These are phyloP conservation scores for Agrypnus murinus DNA, from an alignment of 2,888 invertebrate genomes.

Conservation along the genomic window DNA sequence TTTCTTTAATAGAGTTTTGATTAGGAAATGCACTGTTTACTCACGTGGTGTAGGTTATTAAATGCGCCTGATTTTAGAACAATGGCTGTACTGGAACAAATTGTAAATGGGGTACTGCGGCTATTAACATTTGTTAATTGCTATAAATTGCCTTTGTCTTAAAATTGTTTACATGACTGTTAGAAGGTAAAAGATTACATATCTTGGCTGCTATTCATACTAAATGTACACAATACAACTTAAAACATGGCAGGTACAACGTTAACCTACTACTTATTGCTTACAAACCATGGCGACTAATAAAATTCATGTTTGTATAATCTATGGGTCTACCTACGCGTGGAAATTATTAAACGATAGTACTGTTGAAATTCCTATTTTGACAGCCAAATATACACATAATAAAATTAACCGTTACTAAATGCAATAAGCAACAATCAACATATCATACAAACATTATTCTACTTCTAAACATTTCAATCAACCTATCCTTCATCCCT, in stretches of 20 bases:
- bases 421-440: too few species aligned
- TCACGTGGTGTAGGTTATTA: slow-evolving; percentile 30
- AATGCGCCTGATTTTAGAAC: slow-evolving; percentile 31
- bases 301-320: too few species aligned
- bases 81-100: slow-evolving; percentile 38
- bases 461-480: too few species aligned
- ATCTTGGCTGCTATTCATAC: slow-evolving; percentile 4
- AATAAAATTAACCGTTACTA: too few species aligned
- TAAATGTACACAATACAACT: background rate
- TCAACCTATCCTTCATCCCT: too few species aligned
- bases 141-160: slow-evolving; percentile 32
- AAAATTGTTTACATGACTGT: slow-evolving; percentile 23
- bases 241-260: background rate
- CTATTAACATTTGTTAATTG: slow-evolving; percentile 29
- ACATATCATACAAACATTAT: too few species aligned
- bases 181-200: slow-evolving; percentile 10
- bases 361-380: too few species aligned
- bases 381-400: too few species aligned
- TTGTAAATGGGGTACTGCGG: slow-evolving; percentile 30
- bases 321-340: too few species aligned
- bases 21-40: slow-evolving; percentile 41
- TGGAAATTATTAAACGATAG: too few species aligned
- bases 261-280: too few species aligned
- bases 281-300: too few species aligned
- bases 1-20: slow-evolving; percentile 41